These are phyloP conservation scores for Caenorhabditis japonica DNA, from an alignment of 2,888 invertebrate species.

Conservation along the genomic window DNA sequence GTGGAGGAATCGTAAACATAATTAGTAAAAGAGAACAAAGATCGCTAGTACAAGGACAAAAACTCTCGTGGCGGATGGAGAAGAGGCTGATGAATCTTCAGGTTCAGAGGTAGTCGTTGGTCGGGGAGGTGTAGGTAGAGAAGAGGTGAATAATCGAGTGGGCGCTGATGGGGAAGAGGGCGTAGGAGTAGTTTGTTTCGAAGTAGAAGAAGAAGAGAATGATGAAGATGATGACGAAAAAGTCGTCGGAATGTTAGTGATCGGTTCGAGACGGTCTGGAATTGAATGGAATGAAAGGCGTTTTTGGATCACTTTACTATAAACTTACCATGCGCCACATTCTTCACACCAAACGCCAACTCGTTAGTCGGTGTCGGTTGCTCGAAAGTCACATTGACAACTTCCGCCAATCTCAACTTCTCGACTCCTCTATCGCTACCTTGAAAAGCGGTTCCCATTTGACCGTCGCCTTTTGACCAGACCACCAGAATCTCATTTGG, in stretches of 20 bases:
- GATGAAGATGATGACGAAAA: too few species aligned
- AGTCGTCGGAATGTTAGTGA: conserved; percentile 29
- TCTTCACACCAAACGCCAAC: conserved; percentile 51
- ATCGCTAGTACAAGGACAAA: conserved; percentile 1
- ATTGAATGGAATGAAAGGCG: background rate
- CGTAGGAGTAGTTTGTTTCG: background rate
- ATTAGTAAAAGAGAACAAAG: conserved; percentile 6
- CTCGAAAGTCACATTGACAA: conserved; percentile 52
- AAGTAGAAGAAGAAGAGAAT: background rate
- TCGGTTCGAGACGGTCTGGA: conserved; percentile 38
- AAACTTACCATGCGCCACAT: conserved; percentile 35
- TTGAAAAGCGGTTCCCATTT: conserved; percentile 41
- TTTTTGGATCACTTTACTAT: background rate
- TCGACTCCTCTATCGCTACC: conserved; percentile 42
- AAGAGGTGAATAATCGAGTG: background rate
- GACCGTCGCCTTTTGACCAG: conserved; percentile 72
- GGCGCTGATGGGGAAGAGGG: background rate
- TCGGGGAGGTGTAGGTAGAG: conserved; percentile 4
- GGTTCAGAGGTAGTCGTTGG: conserved; percentile 13
- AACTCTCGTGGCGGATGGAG: background rate
- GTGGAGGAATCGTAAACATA: background rate
- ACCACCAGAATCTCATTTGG: conserved; percentile 67
- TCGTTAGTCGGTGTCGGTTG: conserved; percentile 25
- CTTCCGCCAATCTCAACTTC: conserved; percentile 27
- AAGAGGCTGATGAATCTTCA: conserved; percentile 9